Conservation (phyloP, 2,113 vertebrate genomes). For the Rynchops niger region DNA sequence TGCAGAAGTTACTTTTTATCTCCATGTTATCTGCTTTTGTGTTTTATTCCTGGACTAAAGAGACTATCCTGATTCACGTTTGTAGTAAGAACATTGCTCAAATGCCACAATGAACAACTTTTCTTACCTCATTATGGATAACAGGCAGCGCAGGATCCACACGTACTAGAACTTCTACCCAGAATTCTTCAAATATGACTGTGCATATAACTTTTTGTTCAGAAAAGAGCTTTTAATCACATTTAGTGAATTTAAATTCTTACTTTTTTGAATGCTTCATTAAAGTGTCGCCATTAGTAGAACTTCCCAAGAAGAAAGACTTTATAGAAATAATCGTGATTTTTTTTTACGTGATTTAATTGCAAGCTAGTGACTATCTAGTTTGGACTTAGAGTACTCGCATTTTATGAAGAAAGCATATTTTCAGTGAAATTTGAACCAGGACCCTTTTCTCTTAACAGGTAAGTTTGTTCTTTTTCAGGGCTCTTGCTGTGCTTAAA, state of each 20-base stretch:
- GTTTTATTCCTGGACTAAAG: background rate
- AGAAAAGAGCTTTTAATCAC: background rate
- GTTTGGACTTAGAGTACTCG: background rate
- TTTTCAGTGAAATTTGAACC: background rate
- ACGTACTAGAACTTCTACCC: background rate
- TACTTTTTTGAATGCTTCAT: background rate
- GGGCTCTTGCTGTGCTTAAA: background rate
- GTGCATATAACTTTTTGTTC: background rate
- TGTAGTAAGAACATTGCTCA: background rate
- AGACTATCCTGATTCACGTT: background rate
- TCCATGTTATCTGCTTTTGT: background rate
- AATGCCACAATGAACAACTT: background rate
- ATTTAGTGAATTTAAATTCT: background rate
- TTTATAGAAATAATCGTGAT: fast-evolving
- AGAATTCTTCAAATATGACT: background rate
- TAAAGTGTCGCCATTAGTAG: background rate
- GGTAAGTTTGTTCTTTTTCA: background rate
- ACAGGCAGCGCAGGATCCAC: background rate
- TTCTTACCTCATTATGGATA: background rate
- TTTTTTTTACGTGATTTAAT: background rate
- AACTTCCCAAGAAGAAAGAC: background rate
- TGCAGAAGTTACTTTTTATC: background rate
- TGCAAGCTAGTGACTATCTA: background rate
- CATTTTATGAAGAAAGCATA: background rate
- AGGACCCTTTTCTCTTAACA: background rate